Percentiles rank a stretch among this genome's conserved stretches.
Evolutionary conservation across 1,140 invertebrate genomes (phyloP).

Genomic region (Leptopilina boulardi): DNA sequence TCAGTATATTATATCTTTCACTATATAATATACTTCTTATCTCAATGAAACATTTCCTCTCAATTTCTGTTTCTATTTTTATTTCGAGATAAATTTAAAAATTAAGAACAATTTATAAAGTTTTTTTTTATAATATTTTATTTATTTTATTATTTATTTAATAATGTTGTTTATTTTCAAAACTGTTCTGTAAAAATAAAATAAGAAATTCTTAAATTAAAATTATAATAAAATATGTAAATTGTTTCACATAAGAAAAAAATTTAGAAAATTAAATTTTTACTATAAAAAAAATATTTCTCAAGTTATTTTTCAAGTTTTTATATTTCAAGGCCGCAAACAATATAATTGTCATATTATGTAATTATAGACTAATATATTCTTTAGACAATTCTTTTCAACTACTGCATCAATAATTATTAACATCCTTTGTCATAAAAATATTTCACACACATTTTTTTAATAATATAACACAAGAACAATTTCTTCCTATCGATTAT

Average conservation of each 20-base stretch:
- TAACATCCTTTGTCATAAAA: background rate
- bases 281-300: background rate
- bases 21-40: slow-evolving; percentile 21
- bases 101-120: background rate
- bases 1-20: background rate
- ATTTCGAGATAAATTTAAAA: background rate
- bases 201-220: no score
- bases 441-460: no score
- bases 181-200: no score
- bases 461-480: no score
- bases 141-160: no score
- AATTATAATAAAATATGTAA: no score
- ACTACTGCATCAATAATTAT: background rate
- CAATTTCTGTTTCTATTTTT: no score
- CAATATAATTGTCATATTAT: background rate
- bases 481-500: no score
- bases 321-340: background rate
- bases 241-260: no score
- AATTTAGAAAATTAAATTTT: no score
- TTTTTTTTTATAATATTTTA: no score
- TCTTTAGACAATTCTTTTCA: background rate
- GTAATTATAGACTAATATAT: background rate
- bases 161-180: no score
- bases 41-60: background rate
- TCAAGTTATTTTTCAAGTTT: background rate